Evolutionary conservation across 2,888 invertebrate species (phyloP), one percentile per base, ranked within the genome.

Genomic region (Platycnemis pennipes): DNA sequence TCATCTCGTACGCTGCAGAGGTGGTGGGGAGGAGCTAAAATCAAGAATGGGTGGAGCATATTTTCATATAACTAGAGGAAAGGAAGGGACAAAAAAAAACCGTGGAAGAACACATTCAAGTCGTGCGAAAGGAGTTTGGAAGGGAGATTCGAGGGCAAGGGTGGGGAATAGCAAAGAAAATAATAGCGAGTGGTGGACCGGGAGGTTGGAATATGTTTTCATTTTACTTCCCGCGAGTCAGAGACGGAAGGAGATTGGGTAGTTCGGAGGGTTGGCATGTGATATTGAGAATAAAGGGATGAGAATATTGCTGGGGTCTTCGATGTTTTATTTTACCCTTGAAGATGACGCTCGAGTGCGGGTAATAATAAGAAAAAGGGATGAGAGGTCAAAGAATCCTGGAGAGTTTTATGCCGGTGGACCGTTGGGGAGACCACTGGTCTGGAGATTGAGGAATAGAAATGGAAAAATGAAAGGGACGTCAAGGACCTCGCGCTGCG

Each of bases 381-480:
- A 69, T n/a, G 69, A 69, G 69, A 69, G 69, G 69, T 69, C 69
- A 69, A 69, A 31, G n/a, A 69, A 69, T 69, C 69, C 69, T 31
- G 69, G 69, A 7, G 31, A 69, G 69, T 69, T 69, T 69, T n/a
- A 69, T 69, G 31, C 31, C 19, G 69, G n/a, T 69, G 63, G 63
- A 63, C 63, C 26, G 63, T 22, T 22, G 63, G 63, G 22, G 26
- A 22, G 26, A 63, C 26, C n/a, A n/a, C n/a, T n/a, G n/a, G n/a
- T n/a, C n/a, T n/a, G n/a, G 69, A 69, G 69, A 69, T 69, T 69
- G 69, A 69, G 69, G 13, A 31, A 69, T 69, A 69, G 19, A 22
- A 69, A 69, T 69, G 69, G 7, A 49, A n/a, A n/a, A 69, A 69
- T 31, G n/a, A 31, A 22, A 69, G 69, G 69, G 31, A 69, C 69